Percentiles rank a stretch among this genome's conserved stretches.
These are phyloP conservation scores for Pipistrellus pipistrellus DNA, from an alignment of 2,797 vertebrate species.

Conservation along the genomic window DNA sequence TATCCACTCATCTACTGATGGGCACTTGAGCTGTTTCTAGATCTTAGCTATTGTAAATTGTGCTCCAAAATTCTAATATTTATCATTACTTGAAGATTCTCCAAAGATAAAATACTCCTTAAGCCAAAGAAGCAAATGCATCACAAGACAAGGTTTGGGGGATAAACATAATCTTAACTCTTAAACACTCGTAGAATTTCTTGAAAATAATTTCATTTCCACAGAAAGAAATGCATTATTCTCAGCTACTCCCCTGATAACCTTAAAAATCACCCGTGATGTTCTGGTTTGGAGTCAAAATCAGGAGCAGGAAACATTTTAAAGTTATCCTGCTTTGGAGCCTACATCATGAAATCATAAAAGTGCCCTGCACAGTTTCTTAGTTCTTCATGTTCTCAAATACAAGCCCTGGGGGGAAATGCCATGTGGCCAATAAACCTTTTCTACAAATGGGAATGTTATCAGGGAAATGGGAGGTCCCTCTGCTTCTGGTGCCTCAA, in stretches of 20 bases:
- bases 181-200: conserved; percentile 53
- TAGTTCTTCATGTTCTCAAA: neutral
- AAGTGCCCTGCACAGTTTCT: neutral
- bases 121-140: conserved; percentile 18
- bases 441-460: conserved; percentile 17
- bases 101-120: conserved; percentile 10
- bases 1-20: too few relatives aligned
- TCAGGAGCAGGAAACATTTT: conserved; percentile 38
- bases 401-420: neutral
- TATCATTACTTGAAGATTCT: neutral
- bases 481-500: neutral
- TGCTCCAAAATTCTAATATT: conserved; percentile 41
- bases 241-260: conserved; percentile 32
- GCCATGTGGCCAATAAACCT: neutral
- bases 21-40: too few relatives aligned
- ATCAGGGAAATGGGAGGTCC: accelerated
- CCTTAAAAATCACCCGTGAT: conserved; percentile 59
- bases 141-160: neutral
- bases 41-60: too few relatives aligned
- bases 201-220: conserved; percentile 72
- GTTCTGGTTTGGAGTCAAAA: conserved; percentile 64
- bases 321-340: conserved; percentile 38
- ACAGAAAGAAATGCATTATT: conserved; percentile 63
- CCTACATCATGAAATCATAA: conserved; percentile 1
- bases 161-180: neutral